These are phyloP conservation scores for Gymnobelideus leadbeateri DNA, from an alignment of 2,113 vertebrate species.

Conservation along the genomic window DNA sequence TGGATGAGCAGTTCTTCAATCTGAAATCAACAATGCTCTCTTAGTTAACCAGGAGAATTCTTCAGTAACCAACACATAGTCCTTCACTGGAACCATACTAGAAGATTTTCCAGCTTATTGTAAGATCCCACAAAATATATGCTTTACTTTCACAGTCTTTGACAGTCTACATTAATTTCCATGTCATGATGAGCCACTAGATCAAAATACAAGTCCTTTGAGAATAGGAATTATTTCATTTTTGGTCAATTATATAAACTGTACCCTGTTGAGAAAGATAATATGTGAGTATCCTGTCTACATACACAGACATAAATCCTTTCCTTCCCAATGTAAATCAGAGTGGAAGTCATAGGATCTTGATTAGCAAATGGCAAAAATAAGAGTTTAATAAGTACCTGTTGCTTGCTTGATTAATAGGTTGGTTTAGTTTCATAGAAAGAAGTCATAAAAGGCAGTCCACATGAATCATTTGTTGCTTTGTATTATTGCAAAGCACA, in stretches of 20 bases:
- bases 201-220: not conserved
- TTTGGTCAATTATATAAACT: not conserved
- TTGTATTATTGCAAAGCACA: not conserved
- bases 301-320: not conserved
- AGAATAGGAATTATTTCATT: not conserved
- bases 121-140: not conserved
- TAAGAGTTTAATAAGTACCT: not conserved
- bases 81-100: not conserved
- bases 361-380: not conserved
- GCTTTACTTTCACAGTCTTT: not conserved
- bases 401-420: not conserved
- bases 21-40: not conserved
- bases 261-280: not conserved
- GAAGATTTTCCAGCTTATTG: not conserved
- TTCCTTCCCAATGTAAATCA: not conserved
- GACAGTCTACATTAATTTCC: not conserved
- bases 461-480: not conserved
- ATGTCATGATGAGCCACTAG: not conserved
- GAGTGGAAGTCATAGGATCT: not conserved
- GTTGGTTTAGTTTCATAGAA: not conserved
- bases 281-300: not conserved
- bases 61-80: not conserved
- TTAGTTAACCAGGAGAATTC: not conserved
- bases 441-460: not conserved
- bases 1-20: not conserved